Base-by-base conservation (phyloP, 2,888 invertebrate genomes). In the Dicyrtomina minuta region DNA sequence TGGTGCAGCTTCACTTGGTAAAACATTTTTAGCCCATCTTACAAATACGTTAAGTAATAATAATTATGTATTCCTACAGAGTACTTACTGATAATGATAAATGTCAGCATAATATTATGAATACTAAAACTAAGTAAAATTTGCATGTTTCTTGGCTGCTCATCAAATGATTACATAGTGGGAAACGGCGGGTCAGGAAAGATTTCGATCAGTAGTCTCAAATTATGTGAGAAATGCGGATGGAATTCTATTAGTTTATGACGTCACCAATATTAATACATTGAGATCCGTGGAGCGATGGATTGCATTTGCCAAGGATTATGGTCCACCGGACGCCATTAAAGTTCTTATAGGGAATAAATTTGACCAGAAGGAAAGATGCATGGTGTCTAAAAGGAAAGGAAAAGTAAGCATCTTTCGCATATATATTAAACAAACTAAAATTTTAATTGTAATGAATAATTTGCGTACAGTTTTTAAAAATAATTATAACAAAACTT, bases 321-420 rank as follows among this genome's bases (percentile, higher is more conserved):
- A 76, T 55, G 71, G 71, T 0, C 60, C 72, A 4, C 68, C 70
- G 13, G 75, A 77, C 20, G 73, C 73, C 27, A 72, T 74, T 13
- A 75, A 74, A 70, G 71, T 77, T 15, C 53, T 77, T 4, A 74
- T 77, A 27, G 77, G 76, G 4, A 77, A 76, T 56, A 77, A 77
- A 64, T 67, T 59, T 39, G 75, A 77, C 49, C 68, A 75, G 67
- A 71, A 71, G 22, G 70, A 74, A 20, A 61, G 68, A n/a, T 60
- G 74, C 3, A 56, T 72, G 70, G 74, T 77, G 22, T 70, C 72
- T 12, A 68, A 62, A 43, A 41, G 62, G 22, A 61, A 33, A 44
- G 68, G 61, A 26, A 68, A 68, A 39, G 68, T 68, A 39, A 55
- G 24, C 2, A 24, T 2, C 6, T 33, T 58, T 17, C 15, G n/a